Percentiles rank a stretch among this genome's conserved stretches.
Conservation (phyloP, 2,113 vertebrate genomes). For the Pandion haliaetus region DNA sequence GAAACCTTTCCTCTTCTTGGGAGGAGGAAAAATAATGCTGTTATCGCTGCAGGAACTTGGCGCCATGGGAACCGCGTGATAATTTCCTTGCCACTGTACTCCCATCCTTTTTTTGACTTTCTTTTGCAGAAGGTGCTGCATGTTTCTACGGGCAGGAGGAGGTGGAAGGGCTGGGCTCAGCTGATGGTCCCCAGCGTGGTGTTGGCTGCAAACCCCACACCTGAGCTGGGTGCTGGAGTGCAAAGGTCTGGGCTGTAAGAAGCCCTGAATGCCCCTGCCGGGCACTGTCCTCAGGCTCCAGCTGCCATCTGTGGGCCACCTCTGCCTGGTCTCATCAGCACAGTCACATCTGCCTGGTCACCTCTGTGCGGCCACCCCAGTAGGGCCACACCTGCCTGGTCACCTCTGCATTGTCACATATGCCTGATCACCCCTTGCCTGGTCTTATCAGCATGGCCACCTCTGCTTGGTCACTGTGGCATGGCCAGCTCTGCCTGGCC, state of each 20-base stretch:
- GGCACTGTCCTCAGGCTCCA: background rate
- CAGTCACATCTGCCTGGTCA: background rate
- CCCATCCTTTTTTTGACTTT: background rate
- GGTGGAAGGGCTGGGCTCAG: background rate
- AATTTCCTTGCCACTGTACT: background rate
- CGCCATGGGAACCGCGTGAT: background rate
- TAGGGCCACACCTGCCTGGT: background rate
- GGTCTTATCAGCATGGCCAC: background rate
- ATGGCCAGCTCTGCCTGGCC: background rate
- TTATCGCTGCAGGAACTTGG: background rate
- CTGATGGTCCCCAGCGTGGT: fast-evolving
- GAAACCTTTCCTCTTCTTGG: background rate
- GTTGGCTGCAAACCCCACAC: fast-evolving
- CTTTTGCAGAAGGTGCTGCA: fast-evolving
- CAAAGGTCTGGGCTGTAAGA: background rate
- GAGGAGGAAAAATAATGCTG: background rate
- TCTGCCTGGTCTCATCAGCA: background rate
- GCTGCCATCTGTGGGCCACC: background rate
- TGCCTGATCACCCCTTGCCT: background rate
- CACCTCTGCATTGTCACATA: too few species aligned
- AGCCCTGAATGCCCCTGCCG: fast-evolving
- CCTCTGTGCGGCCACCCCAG: too few species aligned
- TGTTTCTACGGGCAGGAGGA: background rate
- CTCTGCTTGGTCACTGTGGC: too few species aligned
- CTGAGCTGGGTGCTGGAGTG: background rate